Base-by-base conservation (phyloP, 2,888 invertebrate genomes). In the Thecophora atra region DNA sequence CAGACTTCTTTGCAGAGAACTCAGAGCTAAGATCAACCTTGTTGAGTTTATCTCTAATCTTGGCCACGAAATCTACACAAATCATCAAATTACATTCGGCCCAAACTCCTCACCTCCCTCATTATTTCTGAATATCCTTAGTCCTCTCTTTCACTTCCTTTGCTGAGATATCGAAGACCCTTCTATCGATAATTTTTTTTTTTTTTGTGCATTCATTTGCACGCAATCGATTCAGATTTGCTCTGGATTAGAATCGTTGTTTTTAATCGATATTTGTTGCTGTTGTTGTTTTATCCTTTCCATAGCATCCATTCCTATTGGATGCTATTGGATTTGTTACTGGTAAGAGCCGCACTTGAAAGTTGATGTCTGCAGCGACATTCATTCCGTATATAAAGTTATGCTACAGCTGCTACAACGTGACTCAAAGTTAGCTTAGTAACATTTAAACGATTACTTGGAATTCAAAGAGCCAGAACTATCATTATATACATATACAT, bases 81-180 rank as follows among this genome's bases (percentile, higher is more conserved):
- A 74, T 74, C 72, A 74, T 74, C 74, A 69, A 71, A 73, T 71
- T 73, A 71, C 73, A 65, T 65, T 73, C 72, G 70, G 70, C 73
- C 72, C 51, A 13, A 44, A 11, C 21, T 21, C 52, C 17, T 26
- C 26, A 8, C 19, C 37, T n/a, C 54, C 67, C 54, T n/a, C 21
- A 19, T 21, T 19, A 19, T 54, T 4, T 19, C 54, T 19, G n/a
- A n/a, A 52, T n/a, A 19, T 11, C 54, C 0, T 1, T 19, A 19
- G 5, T 21, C 26, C 56, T n/a, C n/a, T n/a, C n/a, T n/a, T 26
- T 42, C 56, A 8, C 44, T 6, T n/a, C 28, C 28, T 4, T 28
- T 60, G 3, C 26, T 3, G 17, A 15, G 47, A 47, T 7, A 3
- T 24, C 42, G 13, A 17, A n/a, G 21, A n/a, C 42, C 17, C n/a